A percentile compares a stretch with the other conserved stretches of the same genome.
Conservation (phyloP, 2,113 vertebrate species). For the Dromiciops gliroides region DNA sequence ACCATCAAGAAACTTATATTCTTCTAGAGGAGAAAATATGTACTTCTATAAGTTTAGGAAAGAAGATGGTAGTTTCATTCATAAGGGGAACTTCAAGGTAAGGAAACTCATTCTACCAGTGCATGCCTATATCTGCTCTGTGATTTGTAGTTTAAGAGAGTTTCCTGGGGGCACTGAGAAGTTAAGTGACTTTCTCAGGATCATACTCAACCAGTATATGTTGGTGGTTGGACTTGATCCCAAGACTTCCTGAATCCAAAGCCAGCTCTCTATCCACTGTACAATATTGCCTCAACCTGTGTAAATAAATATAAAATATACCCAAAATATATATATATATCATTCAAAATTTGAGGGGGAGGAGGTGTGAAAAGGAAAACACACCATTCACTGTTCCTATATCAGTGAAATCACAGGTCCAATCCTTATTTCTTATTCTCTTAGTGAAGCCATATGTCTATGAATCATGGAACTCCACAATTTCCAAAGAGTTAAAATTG, state of each 20-base stretch:
- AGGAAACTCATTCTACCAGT: neutral
- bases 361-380: neutral
- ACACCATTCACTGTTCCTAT: neutral
- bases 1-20: neutral
- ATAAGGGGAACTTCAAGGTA: neutral
- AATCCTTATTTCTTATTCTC: neutral
- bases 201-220: neutral
- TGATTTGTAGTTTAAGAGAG: neutral
- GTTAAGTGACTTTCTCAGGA: neutral
- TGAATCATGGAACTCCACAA: neutral
- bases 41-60: too few relatives aligned
- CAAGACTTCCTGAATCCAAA: neutral
- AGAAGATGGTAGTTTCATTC: neutral
- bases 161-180: neutral
- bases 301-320: neutral
- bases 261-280: neutral
- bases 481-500: neutral
- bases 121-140: neutral
- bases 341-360: neutral
- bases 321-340: neutral
- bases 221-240: neutral
- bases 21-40: neutral
- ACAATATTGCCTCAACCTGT: neutral
- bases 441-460: neutral
- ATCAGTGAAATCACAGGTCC: neutral